Evolutionary conservation across 2,888 invertebrate genomes (phyloP).

Genomic region (Meiosimyza platycephala): DNA sequence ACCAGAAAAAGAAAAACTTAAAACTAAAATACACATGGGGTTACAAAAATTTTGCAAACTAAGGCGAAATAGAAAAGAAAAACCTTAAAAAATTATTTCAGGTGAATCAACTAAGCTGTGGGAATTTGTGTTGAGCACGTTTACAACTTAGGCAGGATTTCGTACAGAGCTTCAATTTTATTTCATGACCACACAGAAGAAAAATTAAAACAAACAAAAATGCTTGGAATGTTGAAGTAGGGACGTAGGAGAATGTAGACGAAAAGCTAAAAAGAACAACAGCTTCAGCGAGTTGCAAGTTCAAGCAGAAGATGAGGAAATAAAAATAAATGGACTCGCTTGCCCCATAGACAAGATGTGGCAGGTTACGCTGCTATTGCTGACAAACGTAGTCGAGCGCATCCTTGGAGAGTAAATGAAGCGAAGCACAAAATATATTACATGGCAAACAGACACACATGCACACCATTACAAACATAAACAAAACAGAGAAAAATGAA

Average conservation of each 20-base stretch:
- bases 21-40: no score
- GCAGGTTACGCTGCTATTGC: conserved; percentile 11
- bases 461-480: neutral
- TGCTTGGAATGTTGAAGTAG: neutral
- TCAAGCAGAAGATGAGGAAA: conserved; percentile 32
- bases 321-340: conserved; percentile 41
- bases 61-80: no score
- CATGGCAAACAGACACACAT: neutral
- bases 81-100: conserved; percentile 21
- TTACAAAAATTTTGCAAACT: no score
- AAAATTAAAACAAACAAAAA: conserved; percentile 10
- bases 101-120: conserved; percentile 55
- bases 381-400: conserved; percentile 26
- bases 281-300: conserved; percentile 18
- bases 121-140: conserved; percentile 61
- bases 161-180: conserved; percentile 37
- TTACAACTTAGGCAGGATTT: conserved; percentile 60
- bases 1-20: no score
- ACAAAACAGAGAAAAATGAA: neutral
- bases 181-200: conserved; percentile 29
- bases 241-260: neutral
- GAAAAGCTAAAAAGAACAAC: conserved; percentile 7
- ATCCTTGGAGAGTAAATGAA: conserved; percentile 28
- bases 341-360: conserved; percentile 23
- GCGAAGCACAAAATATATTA: conserved; percentile 18